Evolutionary conservation across 2,888 invertebrate species (phyloP), one percentile per base, ranked within the genome.

Genomic region (Parnassius mnemosyne): DNA sequence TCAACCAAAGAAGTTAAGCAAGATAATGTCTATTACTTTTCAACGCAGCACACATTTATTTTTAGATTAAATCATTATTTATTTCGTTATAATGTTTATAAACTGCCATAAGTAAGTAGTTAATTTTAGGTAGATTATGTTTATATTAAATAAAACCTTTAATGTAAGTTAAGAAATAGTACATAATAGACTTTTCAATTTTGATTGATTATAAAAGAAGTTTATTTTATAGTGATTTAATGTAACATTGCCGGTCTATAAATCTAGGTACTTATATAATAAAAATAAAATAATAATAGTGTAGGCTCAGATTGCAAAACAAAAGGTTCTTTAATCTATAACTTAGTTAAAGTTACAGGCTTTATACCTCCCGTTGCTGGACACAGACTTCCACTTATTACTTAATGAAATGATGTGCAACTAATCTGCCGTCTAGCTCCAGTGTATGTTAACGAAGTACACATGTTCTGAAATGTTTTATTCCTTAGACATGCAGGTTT

Each of bases 81-180:
- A 87, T 88, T 87, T 80, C 83, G 79, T 66, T 72, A 64, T 80
- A 79, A 78, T 77, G 80, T 76, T 71, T 63, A 58, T 51, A 76
- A 85, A 85, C 81, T 88, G 89, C 89, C 88, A 88, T 89, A 89
- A 87, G 87, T 86, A 83, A 87, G 87, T 86, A 83, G 75, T 73
- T 77, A 83, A 72, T 65, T 63, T 58, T 66, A 63, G 41, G 54
- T 65, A 64, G 56, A 5, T 11, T 60, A 63, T 58, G 3, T 63
- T 54, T 46, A 11, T 46, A 12, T 54, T 58, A 54, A 7, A 34
- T 34, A 34, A 34, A 34, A 34, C 2, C 7, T 46, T 12, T 54
- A 53, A 60, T 13, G 10, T 20, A 46, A 34, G 34, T 10, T 50
- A 58, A 60, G 58, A 34, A 59, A 55, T 46, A 54, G 54, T 59